Base-by-base conservation (phyloP, 2,797 vertebrate species). In the Knipowitschia caucasica region DNA sequence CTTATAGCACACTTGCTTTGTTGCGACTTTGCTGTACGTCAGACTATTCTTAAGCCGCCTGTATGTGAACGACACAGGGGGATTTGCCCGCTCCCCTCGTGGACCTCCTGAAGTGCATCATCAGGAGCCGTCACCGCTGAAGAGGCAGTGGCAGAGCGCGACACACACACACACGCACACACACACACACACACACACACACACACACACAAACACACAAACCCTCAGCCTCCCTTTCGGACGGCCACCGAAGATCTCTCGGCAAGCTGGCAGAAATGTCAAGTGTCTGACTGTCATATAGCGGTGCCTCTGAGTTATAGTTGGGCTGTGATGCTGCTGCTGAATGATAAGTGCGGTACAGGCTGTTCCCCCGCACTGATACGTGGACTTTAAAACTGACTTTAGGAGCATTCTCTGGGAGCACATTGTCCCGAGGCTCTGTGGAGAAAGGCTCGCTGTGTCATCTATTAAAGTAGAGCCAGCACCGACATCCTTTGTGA, bases 271-370 rank as follows among this genome's bases (percentile, higher is more conserved):
- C 53, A 69, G 33, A 57, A 7, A 52, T 52, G 31, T 58, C 50
- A 54, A 34, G 50, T 54, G 44, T 14, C 49, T 46, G 38, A 68
- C 59, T 46, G 55, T 63, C 43, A 47, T 24, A 45, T 21, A 25
- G 23, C 17, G n/a, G 29, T 43, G 25, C 26, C 25, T 44, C 20
- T 56, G 49, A 69, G 43, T 64, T 59, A 64, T 43, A 59, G 35
- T 57, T 20, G 38, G 12, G 29, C 34, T 18, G 14, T 27, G 47
- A 40, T 24, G 33, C 43, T 40, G 33, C 31, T 23, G 15, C 39
- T 50, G 52, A 61, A 70, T 47, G 52, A 33, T 56, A 60, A 59
- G 47, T 30, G 25, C 10, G 3, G n/a, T n/a, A n/a, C n/a, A n/a
- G n/a, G n/a, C n/a, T n/a, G n/a, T n/a, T n/a, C n/a, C n/a, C n/a